Percentiles rank a stretch among this genome's conserved stretches.
These are phyloP conservation scores for Etheostoma spectabile DNA, from an alignment of 2,113 vertebrate genomes.

Conservation along the genomic window DNA sequence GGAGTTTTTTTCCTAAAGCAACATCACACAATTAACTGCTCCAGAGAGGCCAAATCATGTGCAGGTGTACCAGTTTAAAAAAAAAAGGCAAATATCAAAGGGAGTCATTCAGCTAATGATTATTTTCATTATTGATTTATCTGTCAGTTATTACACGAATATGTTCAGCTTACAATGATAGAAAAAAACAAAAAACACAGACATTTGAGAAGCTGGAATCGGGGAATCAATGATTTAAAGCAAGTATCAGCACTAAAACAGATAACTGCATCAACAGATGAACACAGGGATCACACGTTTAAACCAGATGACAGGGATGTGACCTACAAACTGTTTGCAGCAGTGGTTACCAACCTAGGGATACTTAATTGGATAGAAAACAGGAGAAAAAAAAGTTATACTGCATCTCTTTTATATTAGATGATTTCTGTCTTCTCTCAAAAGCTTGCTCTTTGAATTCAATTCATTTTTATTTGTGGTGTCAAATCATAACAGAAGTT, in stretches of 20 bases:
- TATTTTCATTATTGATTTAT: background rate
- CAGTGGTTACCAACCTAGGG: background rate
- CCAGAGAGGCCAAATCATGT: constrained; percentile 15
- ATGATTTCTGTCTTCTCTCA: background rate
- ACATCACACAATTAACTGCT: constrained; percentile 8
- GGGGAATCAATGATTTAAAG: background rate
- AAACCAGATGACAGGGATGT: background rate
- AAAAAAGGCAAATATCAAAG: background rate
- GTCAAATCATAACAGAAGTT: no score
- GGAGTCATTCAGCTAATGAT: background rate
- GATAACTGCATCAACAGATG: background rate
- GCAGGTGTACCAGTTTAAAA: background rate
- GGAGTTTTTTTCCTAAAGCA: constrained; percentile 16
- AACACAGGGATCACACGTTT: background rate
- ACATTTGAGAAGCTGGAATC: background rate
- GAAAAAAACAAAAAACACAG: background rate
- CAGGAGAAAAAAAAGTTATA: no score
- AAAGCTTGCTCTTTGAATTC: background rate
- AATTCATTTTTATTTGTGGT: no score
- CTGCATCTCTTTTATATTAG: background rate
- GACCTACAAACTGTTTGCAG: constrained; percentile 14
- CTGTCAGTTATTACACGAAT: background rate
- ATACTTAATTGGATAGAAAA: no score
- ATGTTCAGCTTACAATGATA: background rate
- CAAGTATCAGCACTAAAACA: background rate